Conservation (phyloP, 2,797 vertebrate species). For the Neostethus bicornis region DNA sequence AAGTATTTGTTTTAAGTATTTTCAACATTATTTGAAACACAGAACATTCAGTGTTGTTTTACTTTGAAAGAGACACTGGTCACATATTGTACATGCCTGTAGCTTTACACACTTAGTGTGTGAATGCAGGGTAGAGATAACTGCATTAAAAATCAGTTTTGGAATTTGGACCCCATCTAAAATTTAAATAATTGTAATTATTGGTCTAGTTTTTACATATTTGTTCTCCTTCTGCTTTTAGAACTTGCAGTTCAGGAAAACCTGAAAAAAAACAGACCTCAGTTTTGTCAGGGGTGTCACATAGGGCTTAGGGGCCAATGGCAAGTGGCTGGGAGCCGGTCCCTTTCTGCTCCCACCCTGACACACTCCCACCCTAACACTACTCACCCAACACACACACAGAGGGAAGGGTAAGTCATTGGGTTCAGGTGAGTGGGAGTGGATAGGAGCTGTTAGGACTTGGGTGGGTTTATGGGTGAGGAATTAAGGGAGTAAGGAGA, state of each 20-base stretch:
- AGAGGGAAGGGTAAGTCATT: too few species aligned
- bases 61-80: slow-evolving; percentile 40
- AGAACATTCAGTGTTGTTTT: slow-evolving; percentile 16
- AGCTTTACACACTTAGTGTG: slow-evolving; percentile 26
- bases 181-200: neutral
- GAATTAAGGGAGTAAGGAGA: too few species aligned
- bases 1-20: too few species aligned
- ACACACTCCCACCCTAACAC: too few species aligned
- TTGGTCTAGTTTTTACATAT: neutral
- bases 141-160: neutral
- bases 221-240: neutral
- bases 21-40: neutral
- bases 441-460: too few species aligned
- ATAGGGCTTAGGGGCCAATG: too few species aligned
- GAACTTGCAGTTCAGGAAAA: slow-evolving; percentile 52
- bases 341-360: too few species aligned
- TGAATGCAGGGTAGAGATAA: slow-evolving; percentile 5
- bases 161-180: neutral
- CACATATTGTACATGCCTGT: neutral
- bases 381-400: too few species aligned
- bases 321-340: too few species aligned
- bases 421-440: too few species aligned
- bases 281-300: too few species aligned
- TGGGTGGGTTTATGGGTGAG: too few species aligned
- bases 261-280: slow-evolving; percentile 32